Conservation (phyloP, 2,113 vertebrate species). For the Bubo blakistoni region DNA sequence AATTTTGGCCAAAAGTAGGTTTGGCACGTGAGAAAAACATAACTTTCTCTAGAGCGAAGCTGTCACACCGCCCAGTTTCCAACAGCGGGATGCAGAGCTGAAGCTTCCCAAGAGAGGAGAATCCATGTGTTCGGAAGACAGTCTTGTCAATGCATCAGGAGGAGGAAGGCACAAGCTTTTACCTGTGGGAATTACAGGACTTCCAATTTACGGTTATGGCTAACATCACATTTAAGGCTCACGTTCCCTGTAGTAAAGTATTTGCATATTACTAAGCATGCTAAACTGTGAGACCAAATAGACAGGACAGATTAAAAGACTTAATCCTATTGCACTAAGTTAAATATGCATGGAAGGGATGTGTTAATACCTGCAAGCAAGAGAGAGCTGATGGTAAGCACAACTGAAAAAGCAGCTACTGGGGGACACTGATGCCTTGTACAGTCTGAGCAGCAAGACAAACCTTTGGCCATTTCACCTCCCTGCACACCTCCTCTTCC, state of each 20-base stretch:
- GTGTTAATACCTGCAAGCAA: background rate
- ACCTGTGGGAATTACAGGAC: background rate
- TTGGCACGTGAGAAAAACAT: slow-evolving; percentile 2
- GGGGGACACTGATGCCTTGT: too few relatives aligned
- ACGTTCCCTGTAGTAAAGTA: background rate
- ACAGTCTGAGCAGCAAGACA: background rate
- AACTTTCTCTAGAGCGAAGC: background rate
- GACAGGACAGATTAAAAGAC: background rate
- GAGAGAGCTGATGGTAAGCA: background rate
- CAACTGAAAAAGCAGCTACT: background rate
- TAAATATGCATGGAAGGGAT: background rate
- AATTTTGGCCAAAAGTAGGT: slow-evolving; percentile 33
- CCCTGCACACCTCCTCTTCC: background rate
- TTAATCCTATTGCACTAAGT: background rate
- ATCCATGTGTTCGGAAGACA: background rate
- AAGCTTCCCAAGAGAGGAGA: background rate
- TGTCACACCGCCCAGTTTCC: slow-evolving; percentile 8
- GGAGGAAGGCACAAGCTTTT: background rate
- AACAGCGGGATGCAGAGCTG: background rate
- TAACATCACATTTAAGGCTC: background rate
- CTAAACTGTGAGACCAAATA: background rate
- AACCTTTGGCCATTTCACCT: background rate
- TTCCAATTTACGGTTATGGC: background rate
- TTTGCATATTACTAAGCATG: background rate
- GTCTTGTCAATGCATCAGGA: background rate